Evolutionary conservation across 2,888 invertebrate genomes (phyloP), one percentile per base, ranked within the genome.

Genomic region (Escarpia spicata): DNA sequence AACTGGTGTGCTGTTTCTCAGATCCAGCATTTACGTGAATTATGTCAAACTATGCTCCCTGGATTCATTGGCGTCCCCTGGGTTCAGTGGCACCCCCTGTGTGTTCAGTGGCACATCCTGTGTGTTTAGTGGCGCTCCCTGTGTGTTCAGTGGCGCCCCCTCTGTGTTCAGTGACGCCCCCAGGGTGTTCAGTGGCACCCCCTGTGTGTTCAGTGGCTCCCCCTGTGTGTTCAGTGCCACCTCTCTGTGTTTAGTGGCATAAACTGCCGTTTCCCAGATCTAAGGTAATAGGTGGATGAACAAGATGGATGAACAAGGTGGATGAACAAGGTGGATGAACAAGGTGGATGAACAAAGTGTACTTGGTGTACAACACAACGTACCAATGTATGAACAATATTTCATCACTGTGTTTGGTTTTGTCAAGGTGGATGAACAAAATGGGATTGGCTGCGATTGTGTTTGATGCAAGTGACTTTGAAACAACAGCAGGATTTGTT

Each of bases 321-420:
- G n/a, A n/a, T n/a, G n/a, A n/a, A n/a, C n/a, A 15, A 75, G 75
- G 75, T 97, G 97, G 97, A 97, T 97, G 97, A 97, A n/a, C 9
- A 15, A 75, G 75, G 75, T 97, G 97, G 97, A 97, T 97, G 97
- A 97, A 96, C 37, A 37, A 37, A 37, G 3, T 97, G 96, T 96
- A 96, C 0, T 94, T 97, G 92, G 96, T 52, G 52, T 52, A 52
- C 52, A 52, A 52, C 52, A 37, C 52, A 52, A 12, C 12, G 52
- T 52, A 52, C 60, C 15, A 0, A 12, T 60, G 6, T 75, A 26
- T 75, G 75, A 26, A 26, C 75, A 26, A 75, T 26, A 26, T 75
- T 19, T 75, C 6, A 6, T 26, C 26, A 4, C 4, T 75, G 75
- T 75, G 15, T 26, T 6, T 26, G 15, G 75, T 75, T n/a, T 26